Evolutionary conservation across 2,113 vertebrate species (phyloP), one percentile per base, ranked within the genome.

Genomic region (Saccopteryx leptura): DNA sequence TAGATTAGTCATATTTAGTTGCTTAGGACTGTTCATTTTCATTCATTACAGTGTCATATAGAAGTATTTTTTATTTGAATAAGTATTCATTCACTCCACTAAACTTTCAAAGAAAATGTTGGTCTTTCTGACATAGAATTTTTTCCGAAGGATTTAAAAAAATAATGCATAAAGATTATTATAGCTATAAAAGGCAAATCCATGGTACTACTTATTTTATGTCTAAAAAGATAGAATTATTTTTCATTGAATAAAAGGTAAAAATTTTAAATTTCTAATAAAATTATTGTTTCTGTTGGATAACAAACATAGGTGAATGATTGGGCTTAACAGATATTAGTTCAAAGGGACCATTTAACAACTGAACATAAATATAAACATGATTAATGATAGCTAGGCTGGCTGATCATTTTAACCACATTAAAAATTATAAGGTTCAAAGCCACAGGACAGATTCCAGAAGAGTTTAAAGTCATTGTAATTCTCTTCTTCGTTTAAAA

Each of bases 341-440:
- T 28, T 65, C 24, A 66, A 92, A 85, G 52, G 90, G 52, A 33
- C 13, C 14, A 19, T 69, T 93, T 87, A 82, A 90, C 10, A 81
- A 33, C 46, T 80, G 33, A 46, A 14, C 31, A 87, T 87, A 90
- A 95, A 90, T 83, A 66, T 84, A 96, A 63, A 76, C 48, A 1
- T 58, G 54, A 93, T 65, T 91, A 24, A 81, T 46, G 31, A 82
- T 46, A 91, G 63, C 4, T 69, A 65, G n/a, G 7, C 33, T 78
- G 18, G 24, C 31, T 93, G 76, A 79, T 33, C 48, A 88, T 83
- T 52, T 5, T 79, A 17, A 14, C n/a, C 8, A 72, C 56, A 66
- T 65, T 88, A 87, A 95, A 93, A 76, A 17, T 90, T 21, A 1
- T 31, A 93, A 82, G 18, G 72, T 78, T 54, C 63, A 88, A 72